phyloP scores from a whole-genome alignment of 2,113 vertebrate species.

The Progne subis region DNA sequence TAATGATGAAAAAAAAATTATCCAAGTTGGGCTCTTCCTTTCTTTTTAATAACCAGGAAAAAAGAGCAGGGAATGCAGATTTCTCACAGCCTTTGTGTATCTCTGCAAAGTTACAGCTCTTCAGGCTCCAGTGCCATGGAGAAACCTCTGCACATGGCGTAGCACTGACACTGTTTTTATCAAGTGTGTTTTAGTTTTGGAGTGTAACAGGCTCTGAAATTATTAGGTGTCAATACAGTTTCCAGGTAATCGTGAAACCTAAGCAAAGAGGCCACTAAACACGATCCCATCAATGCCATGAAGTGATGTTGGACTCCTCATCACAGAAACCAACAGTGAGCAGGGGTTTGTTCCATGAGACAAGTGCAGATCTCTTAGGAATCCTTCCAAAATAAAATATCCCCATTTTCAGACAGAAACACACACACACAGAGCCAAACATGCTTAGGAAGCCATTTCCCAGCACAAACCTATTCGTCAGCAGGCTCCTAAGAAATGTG shows the following conservation, averaged over 20 bases:
- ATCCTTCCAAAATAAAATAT: constrained; percentile 28
- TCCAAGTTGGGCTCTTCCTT: constrained; percentile 14
- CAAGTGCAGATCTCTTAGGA: neutral
- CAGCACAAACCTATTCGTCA: constrained; percentile 56
- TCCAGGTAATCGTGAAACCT: constrained; percentile 27
- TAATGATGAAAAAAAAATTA: neutral
- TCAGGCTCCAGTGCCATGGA: neutral
- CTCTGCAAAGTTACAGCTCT: constrained; percentile 8
- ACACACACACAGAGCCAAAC: constrained; percentile 54
- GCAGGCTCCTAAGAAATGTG: constrained; percentile 67
- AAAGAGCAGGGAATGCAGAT: constrained; percentile 44
- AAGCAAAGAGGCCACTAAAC: constrained; percentile 44
- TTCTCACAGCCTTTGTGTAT: constrained; percentile 44
- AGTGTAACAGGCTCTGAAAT: constrained; percentile 47
- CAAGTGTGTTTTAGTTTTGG: constrained; percentile 23
- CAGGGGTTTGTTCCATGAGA: neutral
- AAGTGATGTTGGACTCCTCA: constrained; percentile 16
- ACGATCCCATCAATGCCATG: constrained; percentile 54
- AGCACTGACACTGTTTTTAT: neutral
- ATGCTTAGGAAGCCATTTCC: constrained; percentile 72
- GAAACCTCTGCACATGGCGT: constrained; percentile 23
- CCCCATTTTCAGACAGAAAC: constrained; percentile 48
- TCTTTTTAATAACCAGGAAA: constrained; percentile 30
- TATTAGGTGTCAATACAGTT: constrained; percentile 54
- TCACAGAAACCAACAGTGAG: constrained; percentile 37